phyloP scores from a whole-genome alignment of 2,797 vertebrate genomes.

The Pteropus rufus region DNA sequence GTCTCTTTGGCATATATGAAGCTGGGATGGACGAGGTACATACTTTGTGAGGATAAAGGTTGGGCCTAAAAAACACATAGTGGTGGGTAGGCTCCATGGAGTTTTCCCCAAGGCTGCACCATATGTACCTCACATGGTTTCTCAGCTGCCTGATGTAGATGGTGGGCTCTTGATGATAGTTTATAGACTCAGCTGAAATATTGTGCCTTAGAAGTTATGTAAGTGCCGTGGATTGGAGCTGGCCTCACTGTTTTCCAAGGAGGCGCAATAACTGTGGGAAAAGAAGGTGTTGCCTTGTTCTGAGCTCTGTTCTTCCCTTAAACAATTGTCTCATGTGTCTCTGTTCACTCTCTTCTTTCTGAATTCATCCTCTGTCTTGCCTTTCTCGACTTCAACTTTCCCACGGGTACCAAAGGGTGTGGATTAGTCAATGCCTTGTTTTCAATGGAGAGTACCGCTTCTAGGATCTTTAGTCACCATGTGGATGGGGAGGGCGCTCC shows the following conservation, averaged over 20 bases:
- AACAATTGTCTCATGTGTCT: neutral
- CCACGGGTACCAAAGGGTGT: rapidly evolving
- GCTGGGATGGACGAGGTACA: neutral
- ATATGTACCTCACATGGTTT: rapidly evolving
- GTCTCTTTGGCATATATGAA: rapidly evolving
- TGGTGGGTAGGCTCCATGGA: rapidly evolving
- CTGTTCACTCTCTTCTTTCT: neutral
- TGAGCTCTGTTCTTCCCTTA: neutral
- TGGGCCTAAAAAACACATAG: rapidly evolving
- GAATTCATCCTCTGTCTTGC: rapidly evolving
- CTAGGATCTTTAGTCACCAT: rapidly evolving
- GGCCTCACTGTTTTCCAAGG: neutral
- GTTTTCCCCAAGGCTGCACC: rapidly evolving
- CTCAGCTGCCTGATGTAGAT: too few relatives aligned
- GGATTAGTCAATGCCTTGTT: rapidly evolving
- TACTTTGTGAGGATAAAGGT: rapidly evolving
- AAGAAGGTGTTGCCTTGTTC: neutral
- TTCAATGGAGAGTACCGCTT: rapidly evolving
- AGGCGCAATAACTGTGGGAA: neutral
- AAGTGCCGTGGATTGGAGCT: neutral
- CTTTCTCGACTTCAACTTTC: neutral
- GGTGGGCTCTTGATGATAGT: rapidly evolving
- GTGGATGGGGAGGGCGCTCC: rapidly evolving
- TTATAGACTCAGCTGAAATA: neutral
- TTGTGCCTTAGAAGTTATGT: too few relatives aligned